Evolutionary conservation across 2,113 vertebrate genomes (phyloP), one percentile per base, ranked within the genome.

Genomic region (Poecile atricapillus): DNA sequence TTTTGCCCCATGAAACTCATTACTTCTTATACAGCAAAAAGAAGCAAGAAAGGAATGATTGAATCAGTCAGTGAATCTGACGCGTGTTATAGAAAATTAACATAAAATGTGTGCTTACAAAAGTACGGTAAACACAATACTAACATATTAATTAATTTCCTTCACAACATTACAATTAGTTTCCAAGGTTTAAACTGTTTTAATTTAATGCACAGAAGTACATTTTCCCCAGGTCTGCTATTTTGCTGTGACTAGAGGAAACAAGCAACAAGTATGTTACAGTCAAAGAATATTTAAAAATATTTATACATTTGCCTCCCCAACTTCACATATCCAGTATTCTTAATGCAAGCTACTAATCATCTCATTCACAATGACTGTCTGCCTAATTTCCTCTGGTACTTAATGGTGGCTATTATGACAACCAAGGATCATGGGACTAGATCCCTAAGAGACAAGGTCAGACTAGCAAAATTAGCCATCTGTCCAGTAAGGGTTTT

Each of bases 391-490:
- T 98, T 97, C 95, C 91, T 93, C 91, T 95, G 95, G 91, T 92
- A 90, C 71, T 97, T 97, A 93, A 81, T 86, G 75, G 74, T 47
- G 92, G 93, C 81, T 93, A 58, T 91, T 94, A 95, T 82, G 96
- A 94, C 94, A 97, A 96, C 93, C 89, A 97, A 97, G 98, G 94
- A 98, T 97, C 96, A 97, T 41, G 94, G 93, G 93, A 97, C 87
- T 94, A 97, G 88, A 96, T 97, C 95, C 90, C 86, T 95, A 93
- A 90, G 87, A 94, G 69, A 85, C 95, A 97, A 97, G 95, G 98
- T 97, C 97, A 98, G 89, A 96, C 92, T 77, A 96, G 87, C 93
- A 97, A 98, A 98, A 98, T 97, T 97, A 98, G 97, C 98, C 98
- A 98, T 98, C 98, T 98, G 97, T 97, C 97, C 95, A 95, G 87